Conservation (phyloP, 1,140 invertebrate species). For the Dreissena rostriformis region DNA sequence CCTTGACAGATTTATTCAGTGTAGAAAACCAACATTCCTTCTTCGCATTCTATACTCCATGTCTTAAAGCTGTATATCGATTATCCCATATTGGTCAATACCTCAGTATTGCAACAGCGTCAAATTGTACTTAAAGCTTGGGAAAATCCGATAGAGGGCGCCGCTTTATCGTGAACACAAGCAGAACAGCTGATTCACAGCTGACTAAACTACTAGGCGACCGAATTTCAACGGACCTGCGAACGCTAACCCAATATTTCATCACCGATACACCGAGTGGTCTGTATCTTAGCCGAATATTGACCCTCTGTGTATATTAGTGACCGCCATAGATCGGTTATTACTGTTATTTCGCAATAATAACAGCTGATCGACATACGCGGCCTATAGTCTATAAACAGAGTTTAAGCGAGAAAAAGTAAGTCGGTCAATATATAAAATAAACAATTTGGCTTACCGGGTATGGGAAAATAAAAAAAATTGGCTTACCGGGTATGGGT, state of each 20-base stretch:
- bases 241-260: conserved; percentile 2
- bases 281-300: no score
- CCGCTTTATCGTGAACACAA: conserved; percentile 29
- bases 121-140: background rate
- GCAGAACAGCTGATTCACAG: conserved; percentile 57
- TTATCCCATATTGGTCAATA: background rate
- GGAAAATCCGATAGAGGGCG: conserved; percentile 54
- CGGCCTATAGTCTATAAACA: no score
- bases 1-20: conserved; percentile 2
- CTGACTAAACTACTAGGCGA: conserved; percentile 39
- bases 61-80: background rate
- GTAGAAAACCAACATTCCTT: background rate
- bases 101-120: background rate
- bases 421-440: conserved; percentile 54
- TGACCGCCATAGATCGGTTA: no score
- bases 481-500: conserved; percentile 39
- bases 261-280: background rate
- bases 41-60: no score
- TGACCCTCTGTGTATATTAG: no score
- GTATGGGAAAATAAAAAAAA: conserved; percentile 4
- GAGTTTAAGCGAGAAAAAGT: conserved; percentile 1
- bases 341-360: no score
- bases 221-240: conserved; percentile 26
- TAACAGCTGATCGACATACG: no score
- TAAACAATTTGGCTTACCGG: conserved; percentile 7